These are phyloP conservation scores for Myotis lucifugus DNA, from an alignment of 2,113 vertebrate genomes.

Conservation along the genomic window DNA sequence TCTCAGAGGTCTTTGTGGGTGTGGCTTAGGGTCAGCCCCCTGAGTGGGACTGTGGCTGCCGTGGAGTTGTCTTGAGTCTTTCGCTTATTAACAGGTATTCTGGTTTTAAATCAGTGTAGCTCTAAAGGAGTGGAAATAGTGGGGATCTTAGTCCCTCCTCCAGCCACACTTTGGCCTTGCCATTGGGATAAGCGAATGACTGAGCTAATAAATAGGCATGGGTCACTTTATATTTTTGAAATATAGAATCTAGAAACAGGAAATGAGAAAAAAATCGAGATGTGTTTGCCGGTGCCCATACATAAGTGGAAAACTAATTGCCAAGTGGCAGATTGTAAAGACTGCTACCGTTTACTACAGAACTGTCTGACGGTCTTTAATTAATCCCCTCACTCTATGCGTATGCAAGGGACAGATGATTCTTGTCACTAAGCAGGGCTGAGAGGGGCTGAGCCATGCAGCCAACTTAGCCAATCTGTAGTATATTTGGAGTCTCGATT, in stretches of 20 bases:
- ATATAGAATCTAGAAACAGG: not conserved
- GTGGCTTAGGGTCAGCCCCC: not conserved
- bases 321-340: not conserved
- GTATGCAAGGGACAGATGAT: not conserved
- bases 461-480: not conserved
- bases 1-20: not conserved
- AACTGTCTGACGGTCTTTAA: not conserved
- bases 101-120: not conserved
- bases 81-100: not conserved
- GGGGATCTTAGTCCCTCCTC: not conserved
- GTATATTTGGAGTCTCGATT: not conserved
- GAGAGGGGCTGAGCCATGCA: not conserved
- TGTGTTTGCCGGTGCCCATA: not conserved
- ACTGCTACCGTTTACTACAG: not conserved
- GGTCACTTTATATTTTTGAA: not conserved
- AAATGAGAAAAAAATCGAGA: not conserved
- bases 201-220: not conserved
- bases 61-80: not conserved
- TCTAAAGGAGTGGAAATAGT: not conserved
- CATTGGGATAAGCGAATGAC: not conserved
- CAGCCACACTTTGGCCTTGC: not conserved
- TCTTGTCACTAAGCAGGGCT: not conserved
- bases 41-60: fast-evolving
- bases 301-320: not conserved
- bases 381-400: not conserved